Base-by-base conservation (phyloP, 2,888 invertebrate species). In the Lordiphosa andalusiaca region DNA sequence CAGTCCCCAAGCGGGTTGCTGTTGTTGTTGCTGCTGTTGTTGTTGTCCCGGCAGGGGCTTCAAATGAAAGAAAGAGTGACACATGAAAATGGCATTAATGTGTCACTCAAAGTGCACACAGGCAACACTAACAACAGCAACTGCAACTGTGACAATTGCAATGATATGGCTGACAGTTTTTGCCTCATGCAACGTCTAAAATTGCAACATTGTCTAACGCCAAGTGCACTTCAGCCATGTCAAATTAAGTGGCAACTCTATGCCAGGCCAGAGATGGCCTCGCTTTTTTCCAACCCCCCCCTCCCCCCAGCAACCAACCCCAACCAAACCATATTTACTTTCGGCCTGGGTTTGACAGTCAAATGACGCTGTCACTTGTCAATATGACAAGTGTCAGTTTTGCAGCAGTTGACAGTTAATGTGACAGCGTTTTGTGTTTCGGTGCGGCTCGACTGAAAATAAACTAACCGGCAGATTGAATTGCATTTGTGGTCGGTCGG, bases 301-400 rank as follows among this genome's bases (percentile, higher is more conserved):
- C 7, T 0, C 10, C 5, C 12, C 6, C 0, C 19, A 6, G 6
- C 25, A 9, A 7, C 6, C 12, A 37, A 19, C 12, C 33, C 35
- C 16, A 12, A 4, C 36, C 33, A 19, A 48, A 57, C 49, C 69
- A 60, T 57, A 66, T 69, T 59, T 61, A 40, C 48, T 47, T 16
- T 60, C 57, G 56, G 54, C 44, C 71, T 56, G 67, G 61, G 84
- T 70, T 73, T 86, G 87, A 87, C 86, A 87, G 85, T 71, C 82
- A 86, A 86, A 87, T 87, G 86, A 87, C 87, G 86, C 86, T 86
- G 86, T 86, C 86, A 86, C 72, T 71, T 87, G 87, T 86, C 87
- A 87, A 86, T 87, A 87, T 87, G 86, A 86, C 86, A 86, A 86
- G 86, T 86, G 87, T 83, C 86, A 86, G 64, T 63, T 84, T 81